A percentile compares a stretch with the other conserved stretches of the same genome.
Conservation (phyloP, 2,797 vertebrate species). For the Emys orbicularis region DNA sequence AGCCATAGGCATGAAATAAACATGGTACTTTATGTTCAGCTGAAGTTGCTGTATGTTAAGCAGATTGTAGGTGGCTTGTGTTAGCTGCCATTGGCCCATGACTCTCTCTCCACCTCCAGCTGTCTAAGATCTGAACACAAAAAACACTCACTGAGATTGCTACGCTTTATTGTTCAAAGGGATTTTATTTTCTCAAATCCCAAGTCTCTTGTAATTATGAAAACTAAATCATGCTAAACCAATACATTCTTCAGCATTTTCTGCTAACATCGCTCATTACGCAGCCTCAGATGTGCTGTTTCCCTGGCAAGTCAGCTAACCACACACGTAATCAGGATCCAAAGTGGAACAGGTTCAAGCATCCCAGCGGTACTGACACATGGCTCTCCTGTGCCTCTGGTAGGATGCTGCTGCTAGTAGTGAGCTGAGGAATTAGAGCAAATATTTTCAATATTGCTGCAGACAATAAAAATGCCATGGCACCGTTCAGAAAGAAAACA, state of each 20-base stretch:
- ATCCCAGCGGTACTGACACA: background rate
- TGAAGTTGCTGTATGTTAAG: background rate
- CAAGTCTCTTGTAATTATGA: background rate
- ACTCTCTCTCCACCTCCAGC: background rate
- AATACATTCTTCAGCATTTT: background rate
- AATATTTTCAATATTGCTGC: background rate
- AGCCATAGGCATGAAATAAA: background rate
- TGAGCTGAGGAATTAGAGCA: background rate
- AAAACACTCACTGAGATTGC: background rate
- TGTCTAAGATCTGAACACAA: background rate
- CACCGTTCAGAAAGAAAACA: background rate
- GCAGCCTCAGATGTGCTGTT: background rate
- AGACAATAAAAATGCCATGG: background rate
- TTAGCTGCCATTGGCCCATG: accelerated
- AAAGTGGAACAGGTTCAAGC: background rate
- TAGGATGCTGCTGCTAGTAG: background rate
- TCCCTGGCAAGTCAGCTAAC: background rate
- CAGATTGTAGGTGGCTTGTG: background rate
- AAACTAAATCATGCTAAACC: background rate
- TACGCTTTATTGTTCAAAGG: background rate
- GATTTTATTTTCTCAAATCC: background rate
- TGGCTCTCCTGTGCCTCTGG: background rate
- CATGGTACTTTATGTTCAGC: background rate
- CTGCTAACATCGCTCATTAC: background rate
- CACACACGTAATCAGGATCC: background rate